phyloP scores from a whole-genome alignment of 2,888 invertebrate species.

The Sipunculus nudus region DNA sequence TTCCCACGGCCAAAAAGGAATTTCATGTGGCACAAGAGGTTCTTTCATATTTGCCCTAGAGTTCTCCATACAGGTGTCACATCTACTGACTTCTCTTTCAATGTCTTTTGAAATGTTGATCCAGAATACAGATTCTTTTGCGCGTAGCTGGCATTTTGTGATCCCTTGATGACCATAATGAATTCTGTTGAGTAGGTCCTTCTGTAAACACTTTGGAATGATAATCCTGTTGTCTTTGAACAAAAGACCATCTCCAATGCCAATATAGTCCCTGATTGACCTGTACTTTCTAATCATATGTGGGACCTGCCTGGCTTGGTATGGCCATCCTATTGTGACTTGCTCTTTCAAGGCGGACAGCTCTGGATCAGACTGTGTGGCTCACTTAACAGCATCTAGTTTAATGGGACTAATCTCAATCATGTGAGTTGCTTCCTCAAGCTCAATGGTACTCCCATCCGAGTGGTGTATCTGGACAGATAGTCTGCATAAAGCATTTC shows the following conservation, averaged over 20 bases:
- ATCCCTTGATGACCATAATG: conserved; percentile 18
- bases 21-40: conserved; percentile 11
- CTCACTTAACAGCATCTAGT: conserved; percentile 4
- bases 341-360: conserved; percentile 13
- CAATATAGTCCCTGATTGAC: conserved; percentile 20
- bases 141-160: conserved; percentile 19
- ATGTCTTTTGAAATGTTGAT: conserved; percentile 29
- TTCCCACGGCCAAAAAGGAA: conserved; percentile 22
- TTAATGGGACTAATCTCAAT: conserved; percentile 1
- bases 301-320: too few relatives aligned
- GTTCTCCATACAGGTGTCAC: conserved; percentile 15
- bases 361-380: conserved; percentile 9
- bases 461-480: conserved; percentile 25
- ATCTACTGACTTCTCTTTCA: neutral
- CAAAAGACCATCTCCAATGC: conserved; percentile 25
- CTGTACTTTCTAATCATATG: conserved; percentile 18
- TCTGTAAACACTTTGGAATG: conserved; percentile 10
- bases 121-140: conserved; percentile 24
- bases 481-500: conserved; percentile 31
- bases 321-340: conserved; percentile 10
- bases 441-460: neutral
- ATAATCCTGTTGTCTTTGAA: conserved; percentile 24
- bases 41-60: conserved; percentile 11
- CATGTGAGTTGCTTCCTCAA: conserved; percentile 19
- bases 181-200: conserved; percentile 14